phyloP scores from a whole-genome alignment of 2,888 invertebrate genomes.

The Strigamia crassipes region DNA sequence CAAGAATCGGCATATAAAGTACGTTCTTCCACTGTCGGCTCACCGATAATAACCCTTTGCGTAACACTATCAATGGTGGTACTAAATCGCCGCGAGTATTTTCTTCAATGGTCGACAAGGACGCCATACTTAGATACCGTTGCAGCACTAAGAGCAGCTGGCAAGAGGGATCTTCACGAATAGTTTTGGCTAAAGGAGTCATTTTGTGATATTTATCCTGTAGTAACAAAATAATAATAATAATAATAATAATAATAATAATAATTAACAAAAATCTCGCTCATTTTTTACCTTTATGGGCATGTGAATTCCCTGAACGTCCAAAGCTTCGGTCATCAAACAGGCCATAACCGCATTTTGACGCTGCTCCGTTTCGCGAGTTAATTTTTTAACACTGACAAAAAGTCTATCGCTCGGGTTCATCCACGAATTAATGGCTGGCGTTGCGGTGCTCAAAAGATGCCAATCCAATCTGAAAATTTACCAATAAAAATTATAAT shows the following conservation, averaged over 20 bases:
- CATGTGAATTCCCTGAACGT: conserved; percentile 81
- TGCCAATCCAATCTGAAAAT: conserved; percentile 86
- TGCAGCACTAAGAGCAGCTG: conserved; percentile 88
- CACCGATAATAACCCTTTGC: conserved; percentile 95
- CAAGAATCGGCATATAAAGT: conserved; percentile 85
- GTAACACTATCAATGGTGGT: conserved; percentile 82
- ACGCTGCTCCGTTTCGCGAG: conserved; percentile 68
- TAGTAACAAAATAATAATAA: conserved; percentile 48
- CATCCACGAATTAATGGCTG: conserved; percentile 97
- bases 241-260: no score
- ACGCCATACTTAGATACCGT: conserved; percentile 69
- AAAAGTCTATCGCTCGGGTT: conserved; percentile 91
- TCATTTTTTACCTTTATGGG: conserved; percentile 69
- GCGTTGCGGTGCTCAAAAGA: conserved; percentile 90
- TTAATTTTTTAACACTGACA: conserved; percentile 78
- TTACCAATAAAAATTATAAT: background rate
- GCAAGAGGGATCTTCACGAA: conserved; percentile 94
- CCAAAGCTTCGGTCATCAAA: conserved; percentile 92
- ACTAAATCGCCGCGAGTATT: conserved; percentile 82
- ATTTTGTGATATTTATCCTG: conserved; percentile 89
- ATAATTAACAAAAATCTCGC: background rate
- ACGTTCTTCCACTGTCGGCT: conserved; percentile 97
- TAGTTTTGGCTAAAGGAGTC: conserved; percentile 82
- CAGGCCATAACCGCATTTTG: conserved; percentile 80
- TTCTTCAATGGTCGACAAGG: conserved; percentile 76